phyloP scores from a whole-genome alignment of 1,140 invertebrate genomes.

The Zeugodacus cucurbitae region DNA sequence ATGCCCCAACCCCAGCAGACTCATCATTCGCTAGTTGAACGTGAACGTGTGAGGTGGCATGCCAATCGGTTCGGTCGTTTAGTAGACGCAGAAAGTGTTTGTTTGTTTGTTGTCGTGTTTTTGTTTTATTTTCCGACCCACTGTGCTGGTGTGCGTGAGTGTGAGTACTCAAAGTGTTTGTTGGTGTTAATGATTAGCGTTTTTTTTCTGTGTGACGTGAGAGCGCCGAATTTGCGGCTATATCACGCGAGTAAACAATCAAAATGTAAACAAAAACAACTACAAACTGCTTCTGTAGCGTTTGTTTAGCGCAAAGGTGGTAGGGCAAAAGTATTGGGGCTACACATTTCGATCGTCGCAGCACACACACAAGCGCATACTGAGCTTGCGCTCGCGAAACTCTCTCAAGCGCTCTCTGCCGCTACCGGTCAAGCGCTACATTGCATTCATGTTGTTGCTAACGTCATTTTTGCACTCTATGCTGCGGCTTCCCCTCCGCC shows the following conservation, averaged over 20 bases:
- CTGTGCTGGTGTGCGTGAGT: background rate
- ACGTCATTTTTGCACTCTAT: background rate
- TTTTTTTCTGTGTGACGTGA: background rate
- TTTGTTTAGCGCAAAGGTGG: background rate
- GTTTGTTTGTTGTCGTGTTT: background rate
- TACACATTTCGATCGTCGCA: background rate
- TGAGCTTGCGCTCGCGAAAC: background rate
- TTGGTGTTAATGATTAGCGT: background rate
- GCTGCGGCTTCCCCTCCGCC: background rate
- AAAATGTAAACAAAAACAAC: background rate
- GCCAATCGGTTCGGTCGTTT: slow-evolving; percentile 25
- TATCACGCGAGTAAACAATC: background rate
- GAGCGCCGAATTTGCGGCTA: background rate
- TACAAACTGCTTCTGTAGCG: background rate
- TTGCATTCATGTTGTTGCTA: background rate
- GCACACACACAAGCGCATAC: background rate
- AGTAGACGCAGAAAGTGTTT: slow-evolving; percentile 20
- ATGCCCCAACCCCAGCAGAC: slow-evolving; percentile 18
- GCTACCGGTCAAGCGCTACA: background rate
- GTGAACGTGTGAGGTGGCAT: slow-evolving; percentile 14
- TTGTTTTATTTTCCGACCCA: background rate
- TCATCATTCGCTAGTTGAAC: slow-evolving; percentile 21
- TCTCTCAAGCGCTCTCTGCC: background rate
- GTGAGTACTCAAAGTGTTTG: background rate
- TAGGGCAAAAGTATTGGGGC: background rate